Base-by-base conservation (phyloP, 2,113 vertebrate species). In the Anarhynchus alexandrinus region DNA sequence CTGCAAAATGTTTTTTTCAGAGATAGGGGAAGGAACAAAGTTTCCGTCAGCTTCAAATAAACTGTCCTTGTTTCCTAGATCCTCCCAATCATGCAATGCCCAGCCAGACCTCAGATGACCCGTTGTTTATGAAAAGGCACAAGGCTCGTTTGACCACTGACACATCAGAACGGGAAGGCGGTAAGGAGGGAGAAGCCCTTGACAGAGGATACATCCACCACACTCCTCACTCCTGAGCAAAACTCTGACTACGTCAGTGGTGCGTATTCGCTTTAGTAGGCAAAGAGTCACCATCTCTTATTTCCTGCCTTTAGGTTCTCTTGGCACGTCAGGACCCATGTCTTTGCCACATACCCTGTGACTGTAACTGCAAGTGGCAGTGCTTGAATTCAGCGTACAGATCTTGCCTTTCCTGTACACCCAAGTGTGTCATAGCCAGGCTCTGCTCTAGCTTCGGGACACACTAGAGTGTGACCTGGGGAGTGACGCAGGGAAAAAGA, bases 261-360 rank as follows among this genome's bases (percentile, higher is more conserved):
- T 26, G 15, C 2, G 5, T 6, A 10, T 21, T 77, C 0, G 0
- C 54, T 76, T 42, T 14, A 32, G 58, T 5, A 21, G 54, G 15
- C 65, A 82, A 51, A 70, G 83, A 52, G 12, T 58, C 78, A 30
- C 55, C 36, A 25, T 42, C 45, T 74, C 42, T 26, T 43, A 17
- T 23, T 42, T 73, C 70, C 38, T 81, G 83, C 82, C 47, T 47
- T 62, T 9, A 18, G 49, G n/a, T 55, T 64, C 76, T 51, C 61
- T 51, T 23, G 57, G 84, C 21, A 12, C 10, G 27, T 81, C 55
- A 32, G 57, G 40, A 70, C 59, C 38, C 10, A 1, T 2, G 12
- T 79, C 67, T 22, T 23, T 10, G 15, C 36, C 15, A 11, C 27
- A 64, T 38, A 9, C 59, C 27, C 69, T 17, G 32, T 38, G 58